A percentile compares a stretch with the other conserved stretches of the same genome.
Conservation (phyloP, 2,797 vertebrate genomes). For the Otus scops region DNA sequence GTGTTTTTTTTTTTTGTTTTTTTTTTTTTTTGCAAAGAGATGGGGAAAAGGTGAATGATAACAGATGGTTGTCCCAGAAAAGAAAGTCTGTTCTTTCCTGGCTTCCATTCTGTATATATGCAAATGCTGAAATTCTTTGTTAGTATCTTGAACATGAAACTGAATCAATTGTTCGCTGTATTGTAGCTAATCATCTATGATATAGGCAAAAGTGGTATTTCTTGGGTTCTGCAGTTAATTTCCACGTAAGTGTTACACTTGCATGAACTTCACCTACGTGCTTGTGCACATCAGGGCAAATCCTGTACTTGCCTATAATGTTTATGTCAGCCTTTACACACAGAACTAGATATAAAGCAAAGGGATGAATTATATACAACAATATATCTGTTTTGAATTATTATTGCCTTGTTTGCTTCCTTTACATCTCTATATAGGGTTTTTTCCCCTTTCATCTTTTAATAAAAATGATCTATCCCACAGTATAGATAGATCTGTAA, state of each 20-base stretch:
- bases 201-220: constrained; percentile 27
- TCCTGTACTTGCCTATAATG: not conserved
- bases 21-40: not conserved
- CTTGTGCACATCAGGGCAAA: not conserved
- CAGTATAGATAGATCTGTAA: not conserved
- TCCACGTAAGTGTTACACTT: not conserved
- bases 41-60: not conserved
- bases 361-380: not conserved
- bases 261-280: not conserved
- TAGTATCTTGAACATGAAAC: constrained; percentile 36
- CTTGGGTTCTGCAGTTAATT: not conserved
- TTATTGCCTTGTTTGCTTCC: not conserved
- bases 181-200: not conserved
- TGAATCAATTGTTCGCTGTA: not conserved
- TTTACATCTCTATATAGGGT: not conserved
- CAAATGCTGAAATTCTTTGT: constrained; percentile 49
- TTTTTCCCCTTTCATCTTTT: not conserved
- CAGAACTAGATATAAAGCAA: not conserved
- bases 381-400: not conserved
- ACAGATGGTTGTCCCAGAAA: constrained; percentile 9
- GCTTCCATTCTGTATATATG: constrained; percentile 32
- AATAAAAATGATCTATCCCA: not conserved
- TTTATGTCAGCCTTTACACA: not conserved
- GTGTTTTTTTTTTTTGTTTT: not conserved
- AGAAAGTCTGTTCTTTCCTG: not conserved